Conservation (phyloP, 2,113 vertebrate species). For the Eptatretus burgeri region DNA sequence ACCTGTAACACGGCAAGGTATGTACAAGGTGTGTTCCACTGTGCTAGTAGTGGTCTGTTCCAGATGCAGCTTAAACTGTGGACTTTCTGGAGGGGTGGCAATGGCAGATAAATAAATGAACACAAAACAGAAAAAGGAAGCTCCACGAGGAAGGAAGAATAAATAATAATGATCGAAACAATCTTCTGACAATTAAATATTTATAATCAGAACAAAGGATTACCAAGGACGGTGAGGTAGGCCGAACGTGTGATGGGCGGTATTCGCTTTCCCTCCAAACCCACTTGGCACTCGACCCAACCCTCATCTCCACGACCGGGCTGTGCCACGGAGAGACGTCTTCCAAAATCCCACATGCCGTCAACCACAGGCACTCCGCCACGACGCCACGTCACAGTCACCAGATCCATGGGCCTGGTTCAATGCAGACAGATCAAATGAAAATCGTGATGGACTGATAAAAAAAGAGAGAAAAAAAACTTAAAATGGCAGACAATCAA, state of each 20-base stretch:
- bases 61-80: not conserved
- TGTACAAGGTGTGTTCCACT: not conserved
- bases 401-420: not conserved
- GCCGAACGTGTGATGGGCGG: not conserved
- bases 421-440: too few relatives aligned
- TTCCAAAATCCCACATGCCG: not conserved
- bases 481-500: too few relatives aligned
- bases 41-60: not conserved
- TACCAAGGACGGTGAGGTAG: not conserved
- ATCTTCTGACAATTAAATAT: too few relatives aligned
- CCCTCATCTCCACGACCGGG: not conserved
- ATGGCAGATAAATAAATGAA: too few relatives aligned
- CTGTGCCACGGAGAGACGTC: not conserved
- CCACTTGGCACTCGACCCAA: not conserved
- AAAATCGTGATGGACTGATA: too few relatives aligned
- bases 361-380: not conserved
- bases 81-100: not conserved
- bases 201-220: too few relatives aligned
- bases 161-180: too few relatives aligned
- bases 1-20: conserved; percentile 1
- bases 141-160: too few relatives aligned
- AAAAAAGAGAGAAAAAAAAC: too few relatives aligned
- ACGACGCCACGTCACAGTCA: not conserved
- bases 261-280: not conserved
- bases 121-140: too few relatives aligned